These are phyloP conservation scores for Girardinichthys multiradiatus DNA, from an alignment of 2,113 vertebrate genomes.

Conservation along the genomic window DNA sequence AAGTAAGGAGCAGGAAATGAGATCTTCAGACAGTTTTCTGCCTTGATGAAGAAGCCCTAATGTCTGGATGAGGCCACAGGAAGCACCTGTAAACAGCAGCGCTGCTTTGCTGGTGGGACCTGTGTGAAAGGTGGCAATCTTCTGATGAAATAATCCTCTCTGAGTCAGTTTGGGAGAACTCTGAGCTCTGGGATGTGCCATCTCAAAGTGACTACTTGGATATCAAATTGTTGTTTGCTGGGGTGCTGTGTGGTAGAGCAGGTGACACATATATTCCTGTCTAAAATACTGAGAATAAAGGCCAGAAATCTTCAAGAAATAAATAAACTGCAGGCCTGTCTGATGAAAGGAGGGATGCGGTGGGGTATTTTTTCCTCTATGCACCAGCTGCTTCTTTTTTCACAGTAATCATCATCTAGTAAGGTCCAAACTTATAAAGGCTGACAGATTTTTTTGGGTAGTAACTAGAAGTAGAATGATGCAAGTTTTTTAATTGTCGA, in stretches of 20 bases:
- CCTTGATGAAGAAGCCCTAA: slow-evolving; percentile 41
- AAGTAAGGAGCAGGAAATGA: slow-evolving; percentile 50
- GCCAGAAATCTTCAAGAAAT: background rate
- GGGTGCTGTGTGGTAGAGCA: background rate
- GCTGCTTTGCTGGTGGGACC: slow-evolving; percentile 14
- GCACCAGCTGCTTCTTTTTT: no score
- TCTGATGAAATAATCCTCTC: slow-evolving; percentile 2
- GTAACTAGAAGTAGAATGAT: background rate
- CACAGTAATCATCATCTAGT: background rate
- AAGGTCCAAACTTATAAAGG: no score
- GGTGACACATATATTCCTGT: background rate
- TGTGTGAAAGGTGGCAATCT: slow-evolving; percentile 4
- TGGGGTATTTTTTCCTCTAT: background rate
- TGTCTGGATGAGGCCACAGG: slow-evolving; percentile 40
- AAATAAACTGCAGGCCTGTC: background rate
- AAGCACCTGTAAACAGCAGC: slow-evolving; percentile 13
- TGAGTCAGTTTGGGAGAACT: background rate
- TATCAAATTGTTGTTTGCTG: background rate
- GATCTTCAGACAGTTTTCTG: slow-evolving; percentile 48
- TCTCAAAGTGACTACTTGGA: background rate
- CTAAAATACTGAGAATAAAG: background rate
- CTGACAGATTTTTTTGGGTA: background rate
- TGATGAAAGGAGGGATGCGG: background rate
- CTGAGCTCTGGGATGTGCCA: background rate
- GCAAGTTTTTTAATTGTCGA: no score